Conservation (phyloP, 2,797 vertebrate species). For the Aphelocoma californica region DNA sequence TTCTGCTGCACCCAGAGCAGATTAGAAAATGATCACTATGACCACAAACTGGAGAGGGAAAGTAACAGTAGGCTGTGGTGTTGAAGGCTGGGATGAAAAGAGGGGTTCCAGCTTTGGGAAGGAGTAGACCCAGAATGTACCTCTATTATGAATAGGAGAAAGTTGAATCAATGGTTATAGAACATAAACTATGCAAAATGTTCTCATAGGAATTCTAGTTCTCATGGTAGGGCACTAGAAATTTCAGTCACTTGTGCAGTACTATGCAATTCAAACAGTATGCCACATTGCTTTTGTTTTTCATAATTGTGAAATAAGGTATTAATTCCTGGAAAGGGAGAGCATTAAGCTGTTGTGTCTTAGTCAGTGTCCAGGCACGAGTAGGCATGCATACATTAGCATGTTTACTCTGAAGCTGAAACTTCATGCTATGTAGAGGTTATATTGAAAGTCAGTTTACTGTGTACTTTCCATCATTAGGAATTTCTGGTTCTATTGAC, state of each 20-base stretch:
- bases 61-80: not conserved
- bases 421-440: not conserved
- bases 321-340: slow-evolving; percentile 48
- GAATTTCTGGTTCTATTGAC: not conserved
- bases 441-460: not conserved
- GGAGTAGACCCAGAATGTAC: not conserved
- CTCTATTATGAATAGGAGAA: not conserved
- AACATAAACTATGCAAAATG: not conserved
- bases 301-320: not conserved
- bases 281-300: not conserved
- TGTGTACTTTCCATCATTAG: not conserved
- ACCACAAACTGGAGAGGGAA: not conserved
- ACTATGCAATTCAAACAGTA: not conserved
- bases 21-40: not conserved
- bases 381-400: not conserved
- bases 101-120: not conserved
- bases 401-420: not conserved
- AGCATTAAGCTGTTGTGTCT: slow-evolving; percentile 14
- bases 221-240: not conserved
- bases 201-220: not conserved
- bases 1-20: not conserved
- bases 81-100: not conserved
- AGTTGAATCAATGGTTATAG: not conserved
- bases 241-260: not conserved
- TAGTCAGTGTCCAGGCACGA: not conserved